Base-by-base conservation (phyloP, 2,888 invertebrate species). In the Meliscaeva auricollis region DNA sequence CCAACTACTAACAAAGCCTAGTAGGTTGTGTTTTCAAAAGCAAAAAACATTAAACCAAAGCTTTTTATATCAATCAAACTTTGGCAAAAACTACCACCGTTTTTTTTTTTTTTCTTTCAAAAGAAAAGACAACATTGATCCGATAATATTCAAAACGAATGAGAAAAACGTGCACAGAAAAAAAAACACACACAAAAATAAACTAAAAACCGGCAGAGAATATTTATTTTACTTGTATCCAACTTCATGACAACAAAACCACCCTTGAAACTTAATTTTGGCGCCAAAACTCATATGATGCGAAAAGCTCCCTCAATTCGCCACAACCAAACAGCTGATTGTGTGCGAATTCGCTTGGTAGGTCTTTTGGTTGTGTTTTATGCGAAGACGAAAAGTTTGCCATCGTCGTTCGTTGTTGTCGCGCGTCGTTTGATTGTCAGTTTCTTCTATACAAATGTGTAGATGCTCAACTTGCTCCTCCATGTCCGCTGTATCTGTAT, bases 271-370 rank as follows among this genome's bases (percentile, higher is more conserved):
- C 13, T 8, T 4, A 50, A n/a, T n/a, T 50, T 84, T 84, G 84
- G 84, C 84, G 84, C 84, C 84, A 84, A 84, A 84, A 76, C 7
- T 5, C 48, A 58, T 11, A 20, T 46, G 60, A 20, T 48, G 60
- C 69, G 9, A 74, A 84, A 84, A 84, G 84, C 84, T 80, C 56
- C 8, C 60, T 5, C 9, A 72, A 68, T 75, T 80, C 80, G 82
- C 82, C 70, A 1, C 48, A 17, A 56, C 0, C 22, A 8, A 44
- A 48, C 84, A 84, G 84, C 84, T 84, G 84, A 68, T n/a, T 20
- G 0, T 8, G 50, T 66, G 20, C 9, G 41, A 84, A 84, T 79
- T 79, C 75, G 74, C 83, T 66, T 38, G 60, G 35, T 75, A 30
- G 13, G 4, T 32, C 48, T 17, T 17, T 48, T 3, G 41, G 22